Evolutionary conservation across 2,113 vertebrate genomes (phyloP).

Genomic region (Blennius ocellaris): DNA sequence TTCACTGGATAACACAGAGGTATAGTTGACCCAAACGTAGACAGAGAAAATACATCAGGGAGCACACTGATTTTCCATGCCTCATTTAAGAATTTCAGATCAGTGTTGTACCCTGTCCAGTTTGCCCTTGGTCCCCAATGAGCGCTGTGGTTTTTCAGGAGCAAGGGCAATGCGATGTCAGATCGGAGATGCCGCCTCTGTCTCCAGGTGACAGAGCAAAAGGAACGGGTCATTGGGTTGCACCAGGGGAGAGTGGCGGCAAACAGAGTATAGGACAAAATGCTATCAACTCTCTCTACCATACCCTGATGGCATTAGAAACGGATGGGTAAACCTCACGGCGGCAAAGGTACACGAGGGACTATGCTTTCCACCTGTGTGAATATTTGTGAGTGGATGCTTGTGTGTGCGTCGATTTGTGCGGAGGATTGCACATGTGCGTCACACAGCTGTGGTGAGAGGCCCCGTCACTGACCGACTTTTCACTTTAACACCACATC

Average conservation of each 20-base stretch:
- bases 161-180: constrained; percentile 34
- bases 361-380: constrained; percentile 69
- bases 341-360: constrained; percentile 49
- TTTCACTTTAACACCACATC: constrained; percentile 35
- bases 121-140: constrained; percentile 28
- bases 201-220: constrained; percentile 64
- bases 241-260: constrained; percentile 53
- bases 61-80: not conserved
- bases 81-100: constrained; percentile 3
- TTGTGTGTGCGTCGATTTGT: constrained; percentile 13
- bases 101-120: not conserved
- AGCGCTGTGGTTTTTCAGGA: constrained; percentile 1
- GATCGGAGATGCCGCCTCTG: constrained; percentile 35
- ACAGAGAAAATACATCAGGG: not conserved
- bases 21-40: not conserved
- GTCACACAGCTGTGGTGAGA: constrained; percentile 60
- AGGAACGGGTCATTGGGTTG: constrained; percentile 65
- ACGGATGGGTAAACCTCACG: constrained; percentile 57
- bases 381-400: constrained; percentile 34
- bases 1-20: not conserved
- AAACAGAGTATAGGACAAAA: constrained; percentile 68
- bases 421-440: constrained; percentile 26
- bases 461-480: constrained; percentile 30
- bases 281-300: constrained; percentile 67
- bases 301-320: constrained; percentile 69